A percentile compares a stretch with the other conserved stretches of the same genome.
These are phyloP conservation scores for Belgica antarctica DNA, from an alignment of 2,888 invertebrate genomes.

Conservation along the genomic window DNA sequence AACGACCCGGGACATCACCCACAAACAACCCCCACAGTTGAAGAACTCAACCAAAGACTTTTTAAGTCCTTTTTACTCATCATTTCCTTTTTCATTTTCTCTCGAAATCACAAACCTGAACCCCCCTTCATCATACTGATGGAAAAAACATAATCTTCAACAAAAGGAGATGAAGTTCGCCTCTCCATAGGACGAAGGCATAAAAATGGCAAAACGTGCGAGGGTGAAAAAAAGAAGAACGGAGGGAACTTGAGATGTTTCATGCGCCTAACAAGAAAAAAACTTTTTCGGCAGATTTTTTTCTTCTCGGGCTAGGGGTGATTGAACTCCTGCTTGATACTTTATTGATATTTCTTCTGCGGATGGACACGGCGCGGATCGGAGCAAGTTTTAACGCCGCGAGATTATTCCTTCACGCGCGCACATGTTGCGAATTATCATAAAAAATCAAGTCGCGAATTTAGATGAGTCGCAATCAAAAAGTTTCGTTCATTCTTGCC, in stretches of 20 bases:
- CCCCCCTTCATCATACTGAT: slow-evolving; percentile 13
- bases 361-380: neutral
- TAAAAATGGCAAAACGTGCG: slow-evolving; percentile 12
- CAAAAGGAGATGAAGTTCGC: neutral
- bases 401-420: too few species aligned
- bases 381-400: slow-evolving; percentile 14
- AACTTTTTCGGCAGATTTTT: slow-evolving; percentile 25
- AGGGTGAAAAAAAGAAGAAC: slow-evolving; percentile 26
- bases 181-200: neutral
- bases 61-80: neutral
- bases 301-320: neutral
- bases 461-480: slow-evolving; percentile 32
- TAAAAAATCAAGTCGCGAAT: slow-evolving; percentile 30
- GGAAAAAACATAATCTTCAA: slow-evolving; percentile 22
- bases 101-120: neutral
- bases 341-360: neutral
- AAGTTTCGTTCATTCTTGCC: slow-evolving; percentile 9
- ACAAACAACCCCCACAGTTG: neutral
- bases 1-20: too few species aligned
- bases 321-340: slow-evolving; percentile 14
- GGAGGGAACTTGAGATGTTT: slow-evolving; percentile 2
- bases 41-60: neutral
- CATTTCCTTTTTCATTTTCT: neutral
- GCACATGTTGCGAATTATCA: slow-evolving; percentile 5
- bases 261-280: slow-evolving; percentile 7